Evolutionary conservation across 2,888 invertebrate species (phyloP), one percentile per base, ranked within the genome.

Genomic region (Spialia ferax): DNA sequence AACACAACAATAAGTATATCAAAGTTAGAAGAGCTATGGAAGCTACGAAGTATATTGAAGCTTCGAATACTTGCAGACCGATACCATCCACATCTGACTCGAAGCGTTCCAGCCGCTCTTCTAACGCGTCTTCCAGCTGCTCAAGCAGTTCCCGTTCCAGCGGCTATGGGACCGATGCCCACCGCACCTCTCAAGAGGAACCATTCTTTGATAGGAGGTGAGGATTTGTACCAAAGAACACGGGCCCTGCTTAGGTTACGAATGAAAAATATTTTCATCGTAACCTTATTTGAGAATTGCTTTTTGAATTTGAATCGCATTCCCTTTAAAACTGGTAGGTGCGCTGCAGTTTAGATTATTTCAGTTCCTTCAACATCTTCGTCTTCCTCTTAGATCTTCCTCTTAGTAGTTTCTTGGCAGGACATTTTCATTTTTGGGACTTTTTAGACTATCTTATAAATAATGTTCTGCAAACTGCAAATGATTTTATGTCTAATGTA

Each of bases 111-210:
- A 94, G 91, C 76, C 84, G 93, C 56, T 90, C 87, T 0, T 94
- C 94, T 29, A 93, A 89, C 71, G 88, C 91, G 0, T 94, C 93
- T 0, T 93, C 93, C 50, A 90, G 91, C 77, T 85, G 89, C 70
- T 92, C 93, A 0, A 91, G 92, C 59, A 92, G 90, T 66, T 93
- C 93, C 20, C 79, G 92, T 32, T 94, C 94, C 45, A 93, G 94
- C 70, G 94, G 94, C 2, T 94, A 92, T 71, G 86, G 90, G 20
- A 93, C 93, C 7, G 86, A 87, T 60, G 87, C 85, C 48, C 89
- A 85, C 71, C 82, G 89, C 52, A 79, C 79, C 11, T 84, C 86
- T 20, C 82, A 81, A 8, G 93, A 93, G 45, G 92, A 92, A 67
- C 80, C 80, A 35, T 89, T 80, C 71, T 89, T 77, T 77, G 90